Base-by-base conservation (phyloP, 2,797 vertebrate genomes). In the Sebastes reedi region DNA sequence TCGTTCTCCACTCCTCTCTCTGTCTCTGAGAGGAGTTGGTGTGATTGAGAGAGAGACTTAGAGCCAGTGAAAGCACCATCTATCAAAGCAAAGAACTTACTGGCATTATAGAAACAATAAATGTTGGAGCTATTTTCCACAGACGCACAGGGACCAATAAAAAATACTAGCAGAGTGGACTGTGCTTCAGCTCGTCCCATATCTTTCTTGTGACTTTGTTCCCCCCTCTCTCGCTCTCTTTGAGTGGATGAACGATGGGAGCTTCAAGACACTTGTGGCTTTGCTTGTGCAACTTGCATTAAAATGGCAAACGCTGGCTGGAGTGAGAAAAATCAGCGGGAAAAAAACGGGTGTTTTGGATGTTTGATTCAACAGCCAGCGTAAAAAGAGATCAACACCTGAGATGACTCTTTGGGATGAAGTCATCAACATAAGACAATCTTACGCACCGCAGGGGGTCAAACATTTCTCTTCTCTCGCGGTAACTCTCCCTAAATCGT, bases 121-220 rank as follows among this genome's bases (percentile, higher is more conserved):
- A 88, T 81, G 84, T 79, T 75, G 64, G 66, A 75, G 86, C 76
- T 79, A 52, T 80, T 85, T 91, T 84, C 77, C 65, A 73, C 79
- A 22, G 88, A 87, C 71, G 84, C 90, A 72, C 46, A 10, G 92
- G 89, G 88, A 92, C 90, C 89, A 91, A 93, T 93, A 92, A 92
- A 89, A 91, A 91, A 91, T 27, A 86, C 79, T 52, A 85, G 79
- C 61, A 66, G 81, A 77, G 61, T 69, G 84, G 73, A 81, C 64
- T 5, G 66, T 72, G 73, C 66, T 74, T 39, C 60, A 62, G 46
- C 64, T 88, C 9, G 52, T 75, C 77, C 80, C 72, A 83, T 78
- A 88, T 89, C 79, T 80, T 86, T 39, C 29, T 32, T 25, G 12
- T 25, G 58, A 61, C 67, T 80, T 22, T 25, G 29, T 58, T 14